A percentile compares a stretch with the other conserved stretches of the same genome.
Conservation (phyloP, 2,888 invertebrate species). For the Cephus spinipes region DNA sequence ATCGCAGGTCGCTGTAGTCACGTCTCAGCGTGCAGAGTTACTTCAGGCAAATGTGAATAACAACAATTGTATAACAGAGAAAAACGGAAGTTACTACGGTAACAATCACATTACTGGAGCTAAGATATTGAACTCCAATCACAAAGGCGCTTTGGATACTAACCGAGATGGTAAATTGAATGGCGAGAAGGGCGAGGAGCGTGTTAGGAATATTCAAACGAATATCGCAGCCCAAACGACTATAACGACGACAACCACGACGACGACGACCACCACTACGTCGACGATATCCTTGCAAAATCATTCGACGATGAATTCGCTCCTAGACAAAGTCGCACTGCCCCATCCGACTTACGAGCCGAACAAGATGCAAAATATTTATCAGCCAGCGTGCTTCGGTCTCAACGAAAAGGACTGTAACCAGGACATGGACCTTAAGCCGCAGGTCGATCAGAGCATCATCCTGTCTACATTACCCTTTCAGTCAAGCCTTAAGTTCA, state of each 20-base stretch:
- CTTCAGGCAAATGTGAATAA: constrained; percentile 16
- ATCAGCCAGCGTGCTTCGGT: constrained; percentile 13
- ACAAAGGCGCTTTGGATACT: constrained; percentile 23
- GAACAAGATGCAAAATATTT: constrained; percentile 12
- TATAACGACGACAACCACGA: not conserved
- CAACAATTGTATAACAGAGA: constrained; percentile 19
- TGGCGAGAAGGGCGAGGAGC: not conserved
- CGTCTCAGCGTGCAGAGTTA: not conserved
- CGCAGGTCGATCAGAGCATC: constrained; percentile 16
- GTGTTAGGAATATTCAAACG: not conserved
- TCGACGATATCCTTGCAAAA: not conserved
- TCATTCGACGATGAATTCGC: not conserved
- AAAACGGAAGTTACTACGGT: constrained; percentile 37
- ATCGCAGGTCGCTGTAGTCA: not conserved
- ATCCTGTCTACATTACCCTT: constrained; percentile 46
- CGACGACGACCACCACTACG: not conserved
- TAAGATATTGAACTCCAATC: constrained; percentile 28
- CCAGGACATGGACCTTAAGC: constrained; percentile 6
- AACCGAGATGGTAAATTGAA: not conserved
- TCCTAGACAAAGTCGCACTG: constrained; percentile 4
- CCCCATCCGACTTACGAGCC: constrained; percentile 14
- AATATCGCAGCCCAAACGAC: constrained; percentile 3
- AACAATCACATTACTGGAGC: constrained; percentile 29
- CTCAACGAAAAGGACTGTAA: constrained; percentile 18
- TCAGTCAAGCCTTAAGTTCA: constrained; percentile 52